Evolutionary conservation across 64 coral and sea anemone genomes (phyloP).

Genomic region (Actinia equina): DNA sequence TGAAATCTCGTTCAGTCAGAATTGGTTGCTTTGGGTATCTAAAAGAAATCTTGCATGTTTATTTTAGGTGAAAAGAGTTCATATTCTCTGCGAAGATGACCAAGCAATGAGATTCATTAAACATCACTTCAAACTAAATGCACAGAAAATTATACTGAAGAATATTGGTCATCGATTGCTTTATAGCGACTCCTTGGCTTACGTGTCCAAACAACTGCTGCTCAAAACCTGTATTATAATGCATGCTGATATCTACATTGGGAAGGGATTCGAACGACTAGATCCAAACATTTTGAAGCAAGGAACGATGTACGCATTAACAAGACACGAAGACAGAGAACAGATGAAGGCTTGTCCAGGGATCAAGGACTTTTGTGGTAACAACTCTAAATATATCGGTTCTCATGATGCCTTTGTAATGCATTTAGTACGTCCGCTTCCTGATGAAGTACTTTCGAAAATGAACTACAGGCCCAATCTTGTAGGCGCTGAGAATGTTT

Average conservation of each 20-base stretch:
- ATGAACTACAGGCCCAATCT: slow-evolving; percentile 73
- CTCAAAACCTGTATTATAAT: slow-evolving; percentile 69
- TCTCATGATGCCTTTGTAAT: slow-evolving; percentile 97
- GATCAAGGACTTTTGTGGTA: slow-evolving; percentile 71
- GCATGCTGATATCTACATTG: slow-evolving; percentile 87
- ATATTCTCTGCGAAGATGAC: slow-evolving; percentile 60
- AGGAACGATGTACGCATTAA: slow-evolving; percentile 77
- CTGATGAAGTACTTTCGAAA: slow-evolving; percentile 33
- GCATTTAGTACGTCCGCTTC: slow-evolving; percentile 45
- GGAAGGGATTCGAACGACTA: slow-evolving; percentile 73
- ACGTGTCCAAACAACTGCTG: slow-evolving; percentile 50
- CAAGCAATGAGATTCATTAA: slow-evolving; percentile 51
- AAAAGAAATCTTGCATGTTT: neutral
- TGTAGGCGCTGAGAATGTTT: slow-evolving; percentile 67
- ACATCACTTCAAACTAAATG: slow-evolving; percentile 3
- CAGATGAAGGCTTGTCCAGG: slow-evolving; percentile 40
- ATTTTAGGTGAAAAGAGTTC: slow-evolving; percentile 66
- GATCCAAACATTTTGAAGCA: slow-evolving; percentile 31
- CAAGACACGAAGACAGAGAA: slow-evolving; percentile 64
- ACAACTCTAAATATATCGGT: slow-evolving; percentile 76
- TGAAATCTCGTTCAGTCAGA: too few species aligned
- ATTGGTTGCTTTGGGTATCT: too few species aligned
- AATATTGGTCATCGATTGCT: slow-evolving; percentile 46
- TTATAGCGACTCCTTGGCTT: slow-evolving; percentile 79
- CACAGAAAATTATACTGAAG: slow-evolving; percentile 41